phyloP scores from a whole-genome alignment of 2,113 vertebrate genomes.

The Nothobranchius furzeri region DNA sequence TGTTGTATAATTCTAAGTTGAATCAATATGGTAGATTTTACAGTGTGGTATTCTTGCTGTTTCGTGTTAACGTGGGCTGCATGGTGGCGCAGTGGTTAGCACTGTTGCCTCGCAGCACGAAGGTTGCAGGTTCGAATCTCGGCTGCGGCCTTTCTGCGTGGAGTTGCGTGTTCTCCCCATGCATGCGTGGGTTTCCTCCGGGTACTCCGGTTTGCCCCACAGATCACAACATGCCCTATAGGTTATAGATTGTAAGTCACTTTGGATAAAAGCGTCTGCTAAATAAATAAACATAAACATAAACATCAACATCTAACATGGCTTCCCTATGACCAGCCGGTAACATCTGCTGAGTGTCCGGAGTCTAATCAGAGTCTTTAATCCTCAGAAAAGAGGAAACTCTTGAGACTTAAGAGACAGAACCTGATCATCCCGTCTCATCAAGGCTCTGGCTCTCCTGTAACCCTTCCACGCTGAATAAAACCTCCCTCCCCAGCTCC shows the following conservation, averaged over 20 bases:
- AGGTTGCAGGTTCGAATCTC: too few species aligned
- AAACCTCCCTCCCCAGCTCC: conserved; percentile 46
- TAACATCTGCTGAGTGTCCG: conserved; percentile 67
- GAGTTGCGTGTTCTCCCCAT: too few species aligned
- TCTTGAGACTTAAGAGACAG: conserved; percentile 66
- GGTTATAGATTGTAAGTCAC: too few species aligned
- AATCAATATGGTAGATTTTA: background rate
- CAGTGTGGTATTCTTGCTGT: background rate
- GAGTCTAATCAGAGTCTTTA: conserved; percentile 74
- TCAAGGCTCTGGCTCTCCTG: conserved; percentile 63
- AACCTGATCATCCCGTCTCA: conserved; percentile 74
- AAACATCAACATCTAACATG: conserved; percentile 13
- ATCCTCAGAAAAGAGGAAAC: conserved; percentile 55
- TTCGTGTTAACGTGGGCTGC: background rate
- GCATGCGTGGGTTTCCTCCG: too few species aligned
- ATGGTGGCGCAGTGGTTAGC: too few species aligned
- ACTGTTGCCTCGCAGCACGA: too few species aligned
- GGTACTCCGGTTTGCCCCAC: too few species aligned
- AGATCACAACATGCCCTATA: too few species aligned
- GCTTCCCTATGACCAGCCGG: conserved; percentile 49
- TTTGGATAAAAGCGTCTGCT: too few species aligned
- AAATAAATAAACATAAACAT: too few species aligned
- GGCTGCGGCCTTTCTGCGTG: too few species aligned
- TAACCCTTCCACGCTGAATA: conserved; percentile 57
- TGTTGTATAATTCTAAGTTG: background rate